phyloP scores from a whole-genome alignment of 1,140 invertebrate species.

The Sminthurinus signatus region DNA sequence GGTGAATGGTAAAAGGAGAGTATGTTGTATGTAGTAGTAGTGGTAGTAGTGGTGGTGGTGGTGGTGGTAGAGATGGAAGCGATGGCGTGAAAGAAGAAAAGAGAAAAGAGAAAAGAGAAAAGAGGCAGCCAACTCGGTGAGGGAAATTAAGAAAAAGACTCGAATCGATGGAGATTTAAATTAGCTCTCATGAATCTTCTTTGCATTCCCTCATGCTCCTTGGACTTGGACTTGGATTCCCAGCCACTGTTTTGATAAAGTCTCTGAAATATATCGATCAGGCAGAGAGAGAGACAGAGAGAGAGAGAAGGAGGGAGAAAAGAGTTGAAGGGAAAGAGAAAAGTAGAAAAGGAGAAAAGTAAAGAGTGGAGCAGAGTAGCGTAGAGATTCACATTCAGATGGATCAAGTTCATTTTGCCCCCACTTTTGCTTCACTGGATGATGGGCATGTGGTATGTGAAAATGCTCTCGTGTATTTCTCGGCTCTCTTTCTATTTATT shows the following conservation, averaged over 20 bases:
- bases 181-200: slow-evolving; percentile 38
- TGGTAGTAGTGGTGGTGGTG: neutral
- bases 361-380: no score
- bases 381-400: no score
- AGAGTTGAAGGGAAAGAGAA: no score
- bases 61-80: no score
- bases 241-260: slow-evolving; percentile 30
- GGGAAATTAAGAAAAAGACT: slow-evolving; percentile 36
- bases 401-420: slow-evolving; percentile 10
- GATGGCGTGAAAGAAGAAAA: no score
- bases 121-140: slow-evolving; percentile 1
- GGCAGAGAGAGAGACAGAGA: slow-evolving; percentile 14
- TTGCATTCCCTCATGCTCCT: slow-evolving; percentile 30
- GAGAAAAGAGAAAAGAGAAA: no score
- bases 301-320: no score
- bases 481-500: no score
- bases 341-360: slow-evolving; percentile 8
- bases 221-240: no score
- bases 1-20: neutral
- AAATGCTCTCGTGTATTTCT: no score
- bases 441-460: no score
- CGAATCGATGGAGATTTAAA: slow-evolving; percentile 38
- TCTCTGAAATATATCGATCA: slow-evolving; percentile 31
- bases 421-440: no score
- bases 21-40: neutral